Conservation (phyloP, 1,140 invertebrate species). For the Tetranychus cinnabarinus region DNA sequence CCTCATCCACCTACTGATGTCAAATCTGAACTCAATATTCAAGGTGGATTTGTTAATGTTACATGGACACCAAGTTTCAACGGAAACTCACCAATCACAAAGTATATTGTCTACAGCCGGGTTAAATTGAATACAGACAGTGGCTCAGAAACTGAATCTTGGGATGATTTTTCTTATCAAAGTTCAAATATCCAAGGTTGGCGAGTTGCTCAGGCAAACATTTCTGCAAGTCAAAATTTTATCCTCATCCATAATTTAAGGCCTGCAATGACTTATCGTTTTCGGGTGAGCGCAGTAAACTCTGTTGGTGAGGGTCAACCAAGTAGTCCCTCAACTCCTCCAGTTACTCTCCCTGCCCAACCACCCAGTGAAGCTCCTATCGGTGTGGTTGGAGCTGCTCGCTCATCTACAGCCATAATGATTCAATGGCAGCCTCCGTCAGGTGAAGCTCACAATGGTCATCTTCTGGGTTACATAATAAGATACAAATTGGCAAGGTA, state of each 20-base stretch:
- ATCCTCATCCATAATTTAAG: constrained; percentile 59
- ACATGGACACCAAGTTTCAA: constrained; percentile 86
- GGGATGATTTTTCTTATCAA: neutral
- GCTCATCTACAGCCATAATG: constrained; percentile 81
- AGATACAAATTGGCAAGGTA: constrained; percentile 75
- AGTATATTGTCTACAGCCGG: constrained; percentile 74
- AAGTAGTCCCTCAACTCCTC: neutral
- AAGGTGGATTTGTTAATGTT: constrained; percentile 44
- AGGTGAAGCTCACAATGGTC: constrained; percentile 65
- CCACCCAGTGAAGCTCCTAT: constrained; percentile 67
- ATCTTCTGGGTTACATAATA: constrained; percentile 75
- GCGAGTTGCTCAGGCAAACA: constrained; percentile 54
- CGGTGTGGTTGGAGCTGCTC: constrained; percentile 67
- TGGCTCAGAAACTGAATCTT: neutral
- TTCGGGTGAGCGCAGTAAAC: constrained; percentile 82
- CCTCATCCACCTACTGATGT: constrained; percentile 75
- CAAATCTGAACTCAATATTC: constrained; percentile 33
- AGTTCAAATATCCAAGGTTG: constrained; percentile 31
- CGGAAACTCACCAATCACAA: constrained; percentile 79
- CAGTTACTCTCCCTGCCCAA: constrained; percentile 10
- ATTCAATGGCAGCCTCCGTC: constrained; percentile 87
- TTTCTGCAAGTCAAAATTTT: constrained; percentile 50
- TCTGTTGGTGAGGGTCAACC: constrained; percentile 35
- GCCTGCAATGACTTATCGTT: constrained; percentile 83
- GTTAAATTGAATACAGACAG: constrained; percentile 14